Conservation (phyloP, 2,113 vertebrate genomes). For the Campylomormyrus numenius region DNA sequence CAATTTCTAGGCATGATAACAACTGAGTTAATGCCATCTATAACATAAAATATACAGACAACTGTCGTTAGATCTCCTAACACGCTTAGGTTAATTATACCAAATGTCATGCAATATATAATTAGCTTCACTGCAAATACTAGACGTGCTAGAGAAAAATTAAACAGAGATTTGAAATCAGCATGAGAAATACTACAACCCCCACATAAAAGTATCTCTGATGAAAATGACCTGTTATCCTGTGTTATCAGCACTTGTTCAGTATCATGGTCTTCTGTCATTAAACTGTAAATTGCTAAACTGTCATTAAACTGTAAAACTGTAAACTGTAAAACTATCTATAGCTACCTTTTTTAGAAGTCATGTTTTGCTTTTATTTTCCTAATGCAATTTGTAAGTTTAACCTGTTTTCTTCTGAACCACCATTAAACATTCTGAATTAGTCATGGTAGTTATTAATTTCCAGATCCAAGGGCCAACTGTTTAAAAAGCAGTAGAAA, state of each 20-base stretch:
- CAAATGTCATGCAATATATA: no score
- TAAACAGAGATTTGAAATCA: no score
- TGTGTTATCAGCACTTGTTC: background rate
- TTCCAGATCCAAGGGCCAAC: background rate
- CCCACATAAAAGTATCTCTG: no score
- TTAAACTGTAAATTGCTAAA: background rate
- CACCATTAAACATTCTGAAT: background rate
- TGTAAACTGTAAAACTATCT: background rate
- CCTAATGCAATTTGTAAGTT: background rate
- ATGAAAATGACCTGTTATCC: no score
- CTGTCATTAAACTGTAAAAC: background rate
- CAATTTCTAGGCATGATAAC: no score
- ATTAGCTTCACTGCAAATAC: no score
- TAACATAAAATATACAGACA: no score
- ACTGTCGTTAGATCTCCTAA: no score
- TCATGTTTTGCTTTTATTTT: background rate
- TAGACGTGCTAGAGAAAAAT: no score
- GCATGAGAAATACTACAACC: no score
- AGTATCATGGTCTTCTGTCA: background rate
- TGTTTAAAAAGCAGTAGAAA: background rate
- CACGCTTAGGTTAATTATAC: no score
- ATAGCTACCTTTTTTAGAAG: background rate
- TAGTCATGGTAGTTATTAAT: background rate
- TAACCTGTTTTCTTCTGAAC: background rate
- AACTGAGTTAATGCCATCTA: no score